Evolutionary conservation across 1,140 invertebrate species (phyloP).

Genomic region (Caenorhabditis tropicalis): DNA sequence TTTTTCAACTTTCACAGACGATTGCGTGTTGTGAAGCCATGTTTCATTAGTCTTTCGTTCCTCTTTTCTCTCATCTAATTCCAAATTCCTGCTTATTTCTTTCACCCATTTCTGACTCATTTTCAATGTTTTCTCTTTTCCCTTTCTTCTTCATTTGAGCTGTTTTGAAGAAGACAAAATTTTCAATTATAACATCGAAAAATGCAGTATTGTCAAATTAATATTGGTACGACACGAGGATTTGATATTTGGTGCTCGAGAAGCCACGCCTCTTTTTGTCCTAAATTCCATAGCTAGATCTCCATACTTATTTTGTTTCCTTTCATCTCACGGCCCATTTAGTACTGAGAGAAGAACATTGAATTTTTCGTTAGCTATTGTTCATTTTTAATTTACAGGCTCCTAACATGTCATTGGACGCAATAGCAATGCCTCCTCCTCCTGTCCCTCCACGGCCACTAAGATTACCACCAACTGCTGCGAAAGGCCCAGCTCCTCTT

Average conservation of each 20-base stretch:
- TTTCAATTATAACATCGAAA: not conserved
- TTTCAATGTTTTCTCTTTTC: not conserved
- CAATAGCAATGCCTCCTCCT: conserved; percentile 40
- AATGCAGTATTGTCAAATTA: too few species aligned
- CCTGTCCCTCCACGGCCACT: conserved; percentile 46
- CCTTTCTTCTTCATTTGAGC: not conserved
- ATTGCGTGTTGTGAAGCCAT: conserved; percentile 12
- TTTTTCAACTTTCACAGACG: not conserved
- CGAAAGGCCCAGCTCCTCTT: conserved; percentile 42
- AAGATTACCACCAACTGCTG: conserved; percentile 6
- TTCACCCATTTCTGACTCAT: conserved; percentile 2
- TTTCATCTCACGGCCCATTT: too few species aligned
- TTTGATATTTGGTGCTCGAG: too few species aligned
- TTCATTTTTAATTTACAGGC: not conserved
- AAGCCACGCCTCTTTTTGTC: too few species aligned
- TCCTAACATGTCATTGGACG: conserved; percentile 14
- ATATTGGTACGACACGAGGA: too few species aligned
- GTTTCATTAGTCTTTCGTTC: conserved; percentile 38
- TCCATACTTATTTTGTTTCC: too few species aligned
- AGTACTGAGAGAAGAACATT: too few species aligned
- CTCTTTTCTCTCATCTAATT: conserved; percentile 25
- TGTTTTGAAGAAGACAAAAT: not conserved
- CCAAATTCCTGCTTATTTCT: not conserved
- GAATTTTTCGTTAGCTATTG: not conserved
- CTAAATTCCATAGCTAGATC: too few species aligned